Evolutionary conservation across 2,888 invertebrate genomes (phyloP).

Genomic region (Trimorus sp.): DNA sequence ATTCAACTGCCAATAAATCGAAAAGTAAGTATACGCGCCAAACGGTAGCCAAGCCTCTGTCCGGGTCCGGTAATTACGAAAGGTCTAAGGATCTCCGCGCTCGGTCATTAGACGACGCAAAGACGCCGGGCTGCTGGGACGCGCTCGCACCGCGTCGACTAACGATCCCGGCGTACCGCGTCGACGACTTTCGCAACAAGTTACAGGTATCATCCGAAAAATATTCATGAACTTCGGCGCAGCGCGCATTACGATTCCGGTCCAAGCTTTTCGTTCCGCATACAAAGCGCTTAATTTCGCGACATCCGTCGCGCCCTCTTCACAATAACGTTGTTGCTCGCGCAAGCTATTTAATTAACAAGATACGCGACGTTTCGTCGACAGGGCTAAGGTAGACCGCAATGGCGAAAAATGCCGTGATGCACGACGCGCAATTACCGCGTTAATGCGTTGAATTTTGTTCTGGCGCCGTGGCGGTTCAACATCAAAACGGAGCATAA

Average conservation of each 20-base stretch:
- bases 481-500: slow-evolving; percentile 30
- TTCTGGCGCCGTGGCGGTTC: slow-evolving; percentile 25
- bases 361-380: slow-evolving; percentile 5
- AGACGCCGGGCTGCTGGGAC: not conserved
- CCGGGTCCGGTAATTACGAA: slow-evolving; percentile 38
- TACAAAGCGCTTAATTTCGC: slow-evolving; percentile 36
- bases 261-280: slow-evolving; percentile 17
- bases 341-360: slow-evolving; percentile 39
- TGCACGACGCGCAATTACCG: slow-evolving; percentile 27
- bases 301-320: not conserved
- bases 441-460: slow-evolving; percentile 48
- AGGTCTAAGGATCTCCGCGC: slow-evolving; percentile 48
- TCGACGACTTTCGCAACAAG: slow-evolving; percentile 21
- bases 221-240: too few relatives aligned
- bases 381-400: slow-evolving; percentile 2
- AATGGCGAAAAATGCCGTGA: slow-evolving; percentile 35
- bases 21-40: slow-evolving; percentile 24
- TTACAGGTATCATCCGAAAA: slow-evolving; percentile 1
- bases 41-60: slow-evolving; percentile 22
- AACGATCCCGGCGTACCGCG: slow-evolving; percentile 20
- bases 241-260: slow-evolving; percentile 10
- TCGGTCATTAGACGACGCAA: slow-evolving; percentile 39
- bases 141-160: not conserved
- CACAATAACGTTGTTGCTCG: slow-evolving; percentile 12
- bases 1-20: slow-evolving; percentile 37